Evolutionary conservation across 2,113 vertebrate genomes (phyloP), one percentile per base, ranked within the genome.

Genomic region (Procavia capensis): DNA sequence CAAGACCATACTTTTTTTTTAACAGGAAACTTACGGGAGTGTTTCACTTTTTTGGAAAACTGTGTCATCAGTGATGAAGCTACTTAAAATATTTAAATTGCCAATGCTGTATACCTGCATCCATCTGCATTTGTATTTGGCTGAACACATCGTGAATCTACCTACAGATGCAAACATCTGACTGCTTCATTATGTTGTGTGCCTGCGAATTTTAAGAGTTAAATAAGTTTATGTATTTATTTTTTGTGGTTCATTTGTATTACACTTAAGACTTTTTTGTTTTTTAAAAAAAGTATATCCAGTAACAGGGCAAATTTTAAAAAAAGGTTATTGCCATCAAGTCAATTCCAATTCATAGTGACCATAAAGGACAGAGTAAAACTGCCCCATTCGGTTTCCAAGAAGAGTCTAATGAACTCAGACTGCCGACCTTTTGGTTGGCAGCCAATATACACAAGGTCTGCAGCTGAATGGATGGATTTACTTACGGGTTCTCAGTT

Each of bases 181-280:
- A 75, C 47, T n/a, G 7, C 45, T 61, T 92, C 27, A 2, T 41
- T 90, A 25, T 47, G n/a, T 61, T 20, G 89, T 79, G 54, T 75
- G 6, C 57, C 64, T 87, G 36, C 87, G 70, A 57, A 36, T 34
- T 79, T 75, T 17, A 61, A 68, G 54, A 66, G 25, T 82, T 50
- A 92, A 74, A 78, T 54, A 54, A 10, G 17, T 54, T 14, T 57
- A 57, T 16, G 3, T 57, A 57, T 57, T 9, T 57, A 16, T 57
- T 43, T 45, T 75, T 84, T 94, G n/a, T 64, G 50, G 92, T 29
- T 90, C 41, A 59, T 72, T 95, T 45, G 36, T 43, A 50, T 64
- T 90, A 24, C 25, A 94, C 25, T 47, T 3, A 45, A 43, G 25
- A 22, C 8, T 1, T 1, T 75, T 72, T 64, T 36, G 64, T 66